phyloP scores from a whole-genome alignment of 2,113 vertebrate genomes.

The Butorides virescens region DNA sequence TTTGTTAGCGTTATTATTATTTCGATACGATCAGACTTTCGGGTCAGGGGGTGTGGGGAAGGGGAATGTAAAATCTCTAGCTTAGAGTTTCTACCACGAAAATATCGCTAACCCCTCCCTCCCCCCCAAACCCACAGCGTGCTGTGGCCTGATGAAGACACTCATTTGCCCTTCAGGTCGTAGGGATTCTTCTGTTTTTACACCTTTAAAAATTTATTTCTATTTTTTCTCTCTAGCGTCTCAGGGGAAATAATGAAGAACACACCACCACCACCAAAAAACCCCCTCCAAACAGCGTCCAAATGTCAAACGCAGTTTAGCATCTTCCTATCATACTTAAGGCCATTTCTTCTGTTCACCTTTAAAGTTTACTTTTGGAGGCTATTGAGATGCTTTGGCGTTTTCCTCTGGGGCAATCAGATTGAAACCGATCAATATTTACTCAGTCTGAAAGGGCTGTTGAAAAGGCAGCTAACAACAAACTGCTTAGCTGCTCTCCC shows the following conservation, averaged over 20 bases:
- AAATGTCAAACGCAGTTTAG: constrained; percentile 8
- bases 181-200: background rate
- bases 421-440: constrained; percentile 89
- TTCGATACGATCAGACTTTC: background rate
- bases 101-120: background rate
- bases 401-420: constrained; percentile 86
- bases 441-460: constrained; percentile 87
- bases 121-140: background rate
- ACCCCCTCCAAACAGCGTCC: background rate
- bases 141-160: background rate
- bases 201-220: background rate
- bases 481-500: constrained; percentile 83
- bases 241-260: background rate
- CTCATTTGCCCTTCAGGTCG: background rate
- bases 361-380: constrained; percentile 83
- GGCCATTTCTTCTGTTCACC: constrained; percentile 66
- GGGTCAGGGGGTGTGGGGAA: background rate
- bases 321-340: constrained; percentile 44
- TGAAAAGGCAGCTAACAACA: constrained; percentile 88
- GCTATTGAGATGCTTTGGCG: constrained; percentile 76
- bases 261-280: background rate
- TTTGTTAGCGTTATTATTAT: background rate
- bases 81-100: background rate
- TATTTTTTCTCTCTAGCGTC: background rate
- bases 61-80: background rate